Evolutionary conservation across 1,140 invertebrate genomes (phyloP).

Genomic region (Brachionus calyciflorus): DNA sequence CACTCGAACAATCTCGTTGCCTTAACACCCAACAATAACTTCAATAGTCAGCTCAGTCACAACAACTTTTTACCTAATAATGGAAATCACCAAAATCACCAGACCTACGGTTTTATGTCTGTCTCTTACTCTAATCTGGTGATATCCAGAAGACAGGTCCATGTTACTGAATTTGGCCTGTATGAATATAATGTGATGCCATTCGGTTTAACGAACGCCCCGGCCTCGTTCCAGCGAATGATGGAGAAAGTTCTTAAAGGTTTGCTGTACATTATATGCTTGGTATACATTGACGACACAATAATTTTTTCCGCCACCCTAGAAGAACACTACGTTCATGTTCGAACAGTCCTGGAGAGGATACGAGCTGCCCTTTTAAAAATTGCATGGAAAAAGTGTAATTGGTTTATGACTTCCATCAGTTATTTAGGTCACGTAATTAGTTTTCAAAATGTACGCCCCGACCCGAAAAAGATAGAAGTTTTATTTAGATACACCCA

Average conservation of each 20-base stretch:
- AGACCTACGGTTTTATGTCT: too few species aligned
- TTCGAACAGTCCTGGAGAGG: not conserved
- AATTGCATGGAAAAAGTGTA: not conserved
- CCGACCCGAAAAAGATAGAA: too few species aligned
- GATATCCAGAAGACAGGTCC: constrained; percentile 49
- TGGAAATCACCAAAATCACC: too few species aligned
- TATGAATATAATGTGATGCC: constrained; percentile 57
- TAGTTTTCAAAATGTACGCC: too few species aligned
- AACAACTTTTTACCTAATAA: too few species aligned
- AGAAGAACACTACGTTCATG: not conserved
- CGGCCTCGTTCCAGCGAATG: constrained; percentile 61
- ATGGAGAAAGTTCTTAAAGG: constrained; percentile 54
- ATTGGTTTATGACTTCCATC: not conserved
- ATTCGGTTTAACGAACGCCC: constrained; percentile 61
- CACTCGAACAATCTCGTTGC: too few species aligned
- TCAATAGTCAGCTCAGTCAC: too few species aligned
- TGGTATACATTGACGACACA: constrained; percentile 1
- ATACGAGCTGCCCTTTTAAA: not conserved
- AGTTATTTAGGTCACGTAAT: not conserved
- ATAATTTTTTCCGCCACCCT: too few species aligned
- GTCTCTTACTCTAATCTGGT: constrained; percentile 48
- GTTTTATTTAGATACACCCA: too few species aligned
- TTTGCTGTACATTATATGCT: not conserved
- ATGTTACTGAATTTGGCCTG: constrained; percentile 48
- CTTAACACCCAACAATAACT: too few species aligned